Evolutionary conservation across 1,140 invertebrate genomes (phyloP), one percentile per base, ranked within the genome.

Genomic region (Penaeus japonicus): DNA sequence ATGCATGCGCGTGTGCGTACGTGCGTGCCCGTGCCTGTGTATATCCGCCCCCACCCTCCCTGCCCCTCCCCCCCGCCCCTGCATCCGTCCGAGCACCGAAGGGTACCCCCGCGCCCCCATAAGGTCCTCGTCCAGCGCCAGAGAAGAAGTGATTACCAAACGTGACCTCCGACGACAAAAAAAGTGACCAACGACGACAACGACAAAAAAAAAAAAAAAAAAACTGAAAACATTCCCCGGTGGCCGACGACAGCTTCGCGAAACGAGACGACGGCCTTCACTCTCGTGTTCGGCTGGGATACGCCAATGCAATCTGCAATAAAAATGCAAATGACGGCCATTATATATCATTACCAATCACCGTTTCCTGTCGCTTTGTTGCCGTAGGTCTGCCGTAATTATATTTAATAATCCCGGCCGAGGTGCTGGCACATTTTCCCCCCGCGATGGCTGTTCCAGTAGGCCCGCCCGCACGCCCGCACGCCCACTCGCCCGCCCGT

Each of bases 331-430:
- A 87, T 87, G 85, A n/a, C 59, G 27, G 57, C 35, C 55, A 87
- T 87, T 87, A 87, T 87, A 80, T 73, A 55, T 73, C 85, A 87
- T 87, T 80, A 87, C 75, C 85, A 87, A 80, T 80, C 77, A 80
- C 85, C 75, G 70, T 87, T 87, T 87, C 85, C 85, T 87, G 85
- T 62, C 79, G 53, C 85, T 59, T 27, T 75, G 85, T 82, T 87
- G 79, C 85, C 85, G 27, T 70, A 81, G 30, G 24, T 81, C 80
- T 59, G 39, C 24, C 35, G 35, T 87, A 81, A 87, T 87, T 87
- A 87, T 87, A 79, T 87, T 81, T 87, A 87, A 87, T 87, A 35
- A 81, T 87, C 55, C 77, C 24, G 32, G 79, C n/a, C 84, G 39
- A 78, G 53, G 84, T 78, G n/a, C n/a, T n/a, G 75, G 53, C 70